Percentiles rank a stretch among this genome's conserved stretches.
Evolutionary conservation across 1,140 invertebrate genomes (phyloP).

Genomic region (Ceratosolen fusciceps): DNA sequence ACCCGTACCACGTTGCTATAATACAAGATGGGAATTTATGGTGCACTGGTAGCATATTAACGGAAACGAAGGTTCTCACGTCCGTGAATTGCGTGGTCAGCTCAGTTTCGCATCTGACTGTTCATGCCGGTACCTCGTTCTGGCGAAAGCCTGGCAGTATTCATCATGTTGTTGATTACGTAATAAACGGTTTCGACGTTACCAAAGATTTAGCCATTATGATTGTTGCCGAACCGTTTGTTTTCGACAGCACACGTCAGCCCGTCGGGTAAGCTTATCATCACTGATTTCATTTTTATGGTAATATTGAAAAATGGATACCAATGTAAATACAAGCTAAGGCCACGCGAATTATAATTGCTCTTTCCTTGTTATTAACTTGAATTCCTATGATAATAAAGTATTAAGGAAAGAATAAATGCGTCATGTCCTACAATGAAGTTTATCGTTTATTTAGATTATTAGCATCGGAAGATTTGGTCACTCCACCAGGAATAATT

Average conservation of each 20-base stretch:
- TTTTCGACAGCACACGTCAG: conserved; percentile 46
- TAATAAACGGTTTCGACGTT: background rate
- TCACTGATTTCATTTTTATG: no score
- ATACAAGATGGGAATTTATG: background rate
- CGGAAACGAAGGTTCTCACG: conserved; percentile 73
- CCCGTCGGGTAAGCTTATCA: background rate
- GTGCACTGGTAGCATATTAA: conserved; percentile 78
- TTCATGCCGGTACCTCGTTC: background rate
- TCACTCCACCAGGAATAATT: background rate
- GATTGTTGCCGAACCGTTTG: conserved; percentile 40
- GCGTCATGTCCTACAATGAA: no score
- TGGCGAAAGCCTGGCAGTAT: background rate
- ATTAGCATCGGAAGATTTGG: background rate
- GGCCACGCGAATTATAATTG: no score
- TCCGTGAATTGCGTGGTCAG: conserved; percentile 74
- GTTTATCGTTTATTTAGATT: no score
- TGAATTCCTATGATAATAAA: no score
- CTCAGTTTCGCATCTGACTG: background rate
- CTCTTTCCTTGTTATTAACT: no score
- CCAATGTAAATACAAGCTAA: no score
- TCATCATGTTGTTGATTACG: background rate
- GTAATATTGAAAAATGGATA: no score
- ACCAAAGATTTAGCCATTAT: background rate
- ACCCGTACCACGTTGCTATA: background rate
- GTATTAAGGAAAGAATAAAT: no score